These are phyloP conservation scores for Phymanthus crucifer DNA, from an alignment of 92 coral and sea anemone species.

Conservation along the genomic window DNA sequence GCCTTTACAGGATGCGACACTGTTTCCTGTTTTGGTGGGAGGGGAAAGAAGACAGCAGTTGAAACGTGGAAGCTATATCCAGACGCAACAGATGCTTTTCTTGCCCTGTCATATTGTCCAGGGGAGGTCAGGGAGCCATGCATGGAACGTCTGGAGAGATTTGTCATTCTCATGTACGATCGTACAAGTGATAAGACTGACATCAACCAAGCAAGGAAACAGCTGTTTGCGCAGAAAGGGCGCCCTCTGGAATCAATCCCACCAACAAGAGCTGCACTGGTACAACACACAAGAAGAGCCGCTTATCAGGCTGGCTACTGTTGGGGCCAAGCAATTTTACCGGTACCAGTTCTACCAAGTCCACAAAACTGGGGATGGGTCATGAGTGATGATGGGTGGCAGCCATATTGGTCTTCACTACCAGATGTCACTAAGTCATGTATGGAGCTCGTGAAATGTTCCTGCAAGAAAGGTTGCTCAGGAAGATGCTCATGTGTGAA, in stretches of 20 bases:
- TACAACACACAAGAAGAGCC: conserved; percentile 41
- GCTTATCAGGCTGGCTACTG: conserved; percentile 55
- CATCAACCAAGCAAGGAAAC: conserved; percentile 54
- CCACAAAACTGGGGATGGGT: conserved; percentile 52
- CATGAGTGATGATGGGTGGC: conserved; percentile 46
- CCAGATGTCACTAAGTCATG: conserved; percentile 51
- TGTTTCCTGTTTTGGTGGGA: conserved; percentile 62
- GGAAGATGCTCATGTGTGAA: conserved; percentile 37
- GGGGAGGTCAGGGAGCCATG: conserved; percentile 41
- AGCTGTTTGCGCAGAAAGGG: conserved; percentile 55
- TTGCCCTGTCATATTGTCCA: conserved; percentile 37
- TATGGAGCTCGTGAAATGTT: conserved; percentile 45
- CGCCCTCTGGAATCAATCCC: conserved; percentile 51
- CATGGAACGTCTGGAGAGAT: conserved; percentile 47
- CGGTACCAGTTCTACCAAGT: conserved; percentile 44
- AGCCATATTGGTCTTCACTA: conserved; percentile 44
- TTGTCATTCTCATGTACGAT: conserved; percentile 48
- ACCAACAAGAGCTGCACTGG: conserved; percentile 47
- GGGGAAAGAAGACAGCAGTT: conserved; percentile 68
- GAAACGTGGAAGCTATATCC: conserved; percentile 63
- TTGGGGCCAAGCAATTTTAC: conserved; percentile 52
- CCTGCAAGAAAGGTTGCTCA: conserved; percentile 59
- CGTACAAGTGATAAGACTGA: conserved; percentile 35
- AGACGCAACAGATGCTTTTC: conserved; percentile 52
- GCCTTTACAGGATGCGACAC: conserved; percentile 76